phyloP scores from a whole-genome alignment of 2,888 invertebrate species.

The Drosophila birchii region DNA sequence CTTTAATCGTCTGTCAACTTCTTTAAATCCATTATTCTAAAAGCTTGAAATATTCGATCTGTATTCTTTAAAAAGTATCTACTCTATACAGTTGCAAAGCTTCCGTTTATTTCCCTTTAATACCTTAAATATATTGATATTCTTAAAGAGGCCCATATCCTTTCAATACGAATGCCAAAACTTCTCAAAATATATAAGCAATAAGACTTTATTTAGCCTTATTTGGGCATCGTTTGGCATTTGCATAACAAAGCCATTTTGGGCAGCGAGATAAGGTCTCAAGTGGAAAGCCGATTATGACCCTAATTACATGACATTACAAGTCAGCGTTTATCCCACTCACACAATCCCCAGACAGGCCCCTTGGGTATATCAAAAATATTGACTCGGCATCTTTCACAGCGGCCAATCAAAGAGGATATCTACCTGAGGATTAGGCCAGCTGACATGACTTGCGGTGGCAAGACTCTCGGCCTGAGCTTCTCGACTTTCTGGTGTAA shows the following conservation, averaged over 20 bases:
- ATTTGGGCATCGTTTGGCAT: constrained; percentile 44
- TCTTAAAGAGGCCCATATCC: not conserved
- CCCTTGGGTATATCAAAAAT: constrained; percentile 49
- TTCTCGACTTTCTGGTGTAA: constrained; percentile 64
- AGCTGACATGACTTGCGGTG: constrained; percentile 82
- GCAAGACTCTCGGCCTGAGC: constrained; percentile 21
- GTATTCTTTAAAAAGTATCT: too few species aligned
- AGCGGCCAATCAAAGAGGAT: constrained; percentile 57
- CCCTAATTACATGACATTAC: constrained; percentile 83
- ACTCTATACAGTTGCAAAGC: too few species aligned
- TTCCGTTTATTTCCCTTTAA: not conserved
- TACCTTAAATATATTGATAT: not conserved
- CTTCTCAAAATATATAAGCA: constrained; percentile 1
- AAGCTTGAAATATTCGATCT: not conserved
- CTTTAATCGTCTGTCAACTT: not conserved
- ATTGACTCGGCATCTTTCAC: constrained; percentile 69
- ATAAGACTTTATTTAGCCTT: constrained; percentile 5
- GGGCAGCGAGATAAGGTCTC: constrained; percentile 56
- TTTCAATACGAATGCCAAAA: not conserved
- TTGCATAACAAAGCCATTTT: constrained; percentile 76
- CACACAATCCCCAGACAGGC: constrained; percentile 20
- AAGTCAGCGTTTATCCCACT: constrained; percentile 71
- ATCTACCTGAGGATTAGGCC: constrained; percentile 81
- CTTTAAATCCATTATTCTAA: not conserved
- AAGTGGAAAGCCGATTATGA: constrained; percentile 82